A percentile compares a stretch with the other conserved stretches of the same genome.
Conservation (phyloP, 2,888 invertebrate species). For the Acronicta alni region DNA sequence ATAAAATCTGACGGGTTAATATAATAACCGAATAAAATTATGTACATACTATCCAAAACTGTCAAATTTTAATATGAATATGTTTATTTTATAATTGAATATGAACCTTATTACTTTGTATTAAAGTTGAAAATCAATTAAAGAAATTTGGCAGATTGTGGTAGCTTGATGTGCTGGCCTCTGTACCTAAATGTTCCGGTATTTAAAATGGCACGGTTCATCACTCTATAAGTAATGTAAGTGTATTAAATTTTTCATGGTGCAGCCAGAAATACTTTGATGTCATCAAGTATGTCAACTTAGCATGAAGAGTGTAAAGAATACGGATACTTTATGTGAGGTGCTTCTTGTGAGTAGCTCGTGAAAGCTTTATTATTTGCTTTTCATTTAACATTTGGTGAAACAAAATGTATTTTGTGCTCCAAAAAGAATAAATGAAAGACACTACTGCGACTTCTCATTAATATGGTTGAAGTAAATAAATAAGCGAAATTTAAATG, state of each 20-base stretch:
- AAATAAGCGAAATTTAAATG: conserved; percentile 22
- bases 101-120: too few species aligned
- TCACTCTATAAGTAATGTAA: background rate
- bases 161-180: too few species aligned
- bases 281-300: conserved; percentile 5
- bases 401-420: background rate
- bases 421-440: background rate
- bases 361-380: background rate
- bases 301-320: conserved; percentile 11
- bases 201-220: too few species aligned
- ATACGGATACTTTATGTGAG: conserved; percentile 8
- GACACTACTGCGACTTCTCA: background rate
- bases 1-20: too few species aligned
- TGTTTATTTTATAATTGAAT: too few species aligned
- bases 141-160: too few species aligned
- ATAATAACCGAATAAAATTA: too few species aligned
- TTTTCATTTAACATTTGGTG: background rate
- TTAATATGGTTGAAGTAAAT: conserved; percentile 24
- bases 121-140: too few species aligned
- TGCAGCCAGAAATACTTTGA: conserved; percentile 9
- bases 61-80: too few species aligned
- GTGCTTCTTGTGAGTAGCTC: background rate
- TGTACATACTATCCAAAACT: too few species aligned
- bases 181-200: too few species aligned
- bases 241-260: conserved; percentile 13